Conservation (phyloP, 2,113 vertebrate species). For the Myocastor coypus region DNA sequence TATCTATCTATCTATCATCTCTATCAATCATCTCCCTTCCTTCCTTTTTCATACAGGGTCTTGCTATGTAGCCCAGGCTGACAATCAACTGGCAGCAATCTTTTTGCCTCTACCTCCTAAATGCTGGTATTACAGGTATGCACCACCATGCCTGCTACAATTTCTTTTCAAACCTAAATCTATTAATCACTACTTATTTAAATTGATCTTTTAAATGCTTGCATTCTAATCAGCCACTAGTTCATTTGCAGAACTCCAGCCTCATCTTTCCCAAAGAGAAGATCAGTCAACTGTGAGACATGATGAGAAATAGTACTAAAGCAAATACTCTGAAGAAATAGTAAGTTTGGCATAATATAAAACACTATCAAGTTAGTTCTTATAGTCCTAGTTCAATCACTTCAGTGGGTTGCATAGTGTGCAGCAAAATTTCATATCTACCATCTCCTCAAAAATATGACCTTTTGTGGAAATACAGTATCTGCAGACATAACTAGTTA, state of each 20-base stretch:
- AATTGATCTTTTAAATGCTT: not conserved
- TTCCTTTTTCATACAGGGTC: not conserved
- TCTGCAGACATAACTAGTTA: not conserved
- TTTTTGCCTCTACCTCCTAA: not conserved
- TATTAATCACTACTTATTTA: not conserved
- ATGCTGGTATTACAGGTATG: not conserved
- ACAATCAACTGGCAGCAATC: not conserved
- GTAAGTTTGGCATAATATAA: not conserved
- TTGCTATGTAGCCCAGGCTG: not conserved
- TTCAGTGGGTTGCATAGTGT: not conserved
- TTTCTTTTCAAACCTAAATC: conserved; percentile 33
- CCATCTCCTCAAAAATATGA: not conserved
- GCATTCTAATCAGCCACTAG: not conserved
- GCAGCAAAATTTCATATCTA: not conserved
- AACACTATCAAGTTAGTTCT: not conserved
- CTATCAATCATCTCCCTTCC: not conserved
- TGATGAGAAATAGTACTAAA: not conserved
- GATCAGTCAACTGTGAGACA: not conserved
- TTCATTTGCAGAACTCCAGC: not conserved
- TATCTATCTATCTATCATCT: not conserved
- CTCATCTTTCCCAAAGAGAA: not conserved
- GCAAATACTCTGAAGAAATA: not conserved
- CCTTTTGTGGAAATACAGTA: not conserved
- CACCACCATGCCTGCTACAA: not conserved
- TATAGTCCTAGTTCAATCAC: not conserved